Evolutionary conservation across 2,797 vertebrate genomes (phyloP), one percentile per base, ranked within the genome.

Genomic region (Amniataba percoides): DNA sequence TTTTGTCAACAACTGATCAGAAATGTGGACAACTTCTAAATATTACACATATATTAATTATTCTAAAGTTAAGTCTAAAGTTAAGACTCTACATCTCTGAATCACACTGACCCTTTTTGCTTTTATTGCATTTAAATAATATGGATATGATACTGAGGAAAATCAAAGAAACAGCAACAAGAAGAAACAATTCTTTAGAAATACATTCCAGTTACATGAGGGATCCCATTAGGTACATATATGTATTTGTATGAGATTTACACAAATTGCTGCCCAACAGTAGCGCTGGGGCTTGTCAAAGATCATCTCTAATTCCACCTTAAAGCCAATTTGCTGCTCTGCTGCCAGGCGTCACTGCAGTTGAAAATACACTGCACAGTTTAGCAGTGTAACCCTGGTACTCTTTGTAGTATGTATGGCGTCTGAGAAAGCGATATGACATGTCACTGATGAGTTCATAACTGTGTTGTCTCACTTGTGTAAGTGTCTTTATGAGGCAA

Each of bases 271-370:
- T 68, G 73, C 36, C 51, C 55, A 59, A 31, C 27, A 82, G 36
- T 42, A 68, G 63, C 72, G 52, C 73, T 39, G 19, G 61, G 21
- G 70, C 80, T 85, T 65, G 34, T 40, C 52, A 60, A 55, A 84
- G 81, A 85, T 89, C 69, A 81, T 51, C 63, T 56, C 25, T 88
- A 87, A 85, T 81, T 81, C 75, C 65, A 57, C 55, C 16, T 74
- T 34, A 84, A 91, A 93, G 74, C 90, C 71, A 80, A 85, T 92
- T 60, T 77, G 25, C 53, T 39, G 76, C 51, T 67, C 58, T 45
- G 51, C 58, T 43, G 59, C 55, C 55, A 62, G n/a, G 23, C 7
- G 9, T 74, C 74, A 45, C 27, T 63, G 45, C 53, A 42, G 31
- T 18, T 36, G 0, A 2, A 19, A 48, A 52, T 45, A n/a, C 43